Conservation (phyloP, 2,113 vertebrate genomes). For the Zeus faber region DNA sequence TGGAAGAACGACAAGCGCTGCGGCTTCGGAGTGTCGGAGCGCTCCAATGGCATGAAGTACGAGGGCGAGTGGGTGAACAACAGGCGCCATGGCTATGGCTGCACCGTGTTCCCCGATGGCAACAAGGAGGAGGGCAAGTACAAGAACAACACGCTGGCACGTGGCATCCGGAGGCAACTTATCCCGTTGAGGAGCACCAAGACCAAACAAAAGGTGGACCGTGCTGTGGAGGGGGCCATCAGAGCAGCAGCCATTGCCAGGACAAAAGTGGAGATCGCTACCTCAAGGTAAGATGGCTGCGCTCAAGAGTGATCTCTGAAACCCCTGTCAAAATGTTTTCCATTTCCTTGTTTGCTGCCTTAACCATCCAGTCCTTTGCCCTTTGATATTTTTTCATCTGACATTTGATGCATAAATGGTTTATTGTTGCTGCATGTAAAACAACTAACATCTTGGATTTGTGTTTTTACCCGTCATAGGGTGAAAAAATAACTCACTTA, state of each 20-base stretch:
- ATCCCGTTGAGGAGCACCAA: constrained; percentile 92
- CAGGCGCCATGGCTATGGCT: constrained; percentile 92
- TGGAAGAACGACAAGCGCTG: constrained; percentile 96
- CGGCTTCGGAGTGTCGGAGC: constrained; percentile 91
- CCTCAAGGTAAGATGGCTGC: constrained; percentile 82
- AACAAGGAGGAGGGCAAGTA: constrained; percentile 94
- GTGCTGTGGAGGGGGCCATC: constrained; percentile 88
- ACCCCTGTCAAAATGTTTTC: background rate
- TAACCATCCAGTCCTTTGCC: too few species aligned
- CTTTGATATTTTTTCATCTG: too few species aligned
- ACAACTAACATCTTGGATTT: too few species aligned
- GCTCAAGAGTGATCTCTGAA: background rate
- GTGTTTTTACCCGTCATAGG: too few species aligned
- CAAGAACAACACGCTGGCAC: constrained; percentile 92
- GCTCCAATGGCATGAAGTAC: constrained; percentile 94
- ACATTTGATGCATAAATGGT: too few species aligned
- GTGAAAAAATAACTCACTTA: too few species aligned
- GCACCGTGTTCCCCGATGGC: constrained; percentile 91
- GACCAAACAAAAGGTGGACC: constrained; percentile 94
- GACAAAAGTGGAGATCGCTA: constrained; percentile 97
- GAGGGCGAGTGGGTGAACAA: constrained; percentile 95
- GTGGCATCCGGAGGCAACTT: constrained; percentile 90
- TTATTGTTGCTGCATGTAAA: too few species aligned
- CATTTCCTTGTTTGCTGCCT: too few species aligned
- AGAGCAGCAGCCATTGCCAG: constrained; percentile 89